Base-by-base conservation (phyloP, 2,888 invertebrate genomes). In the Brachynemurus nebulosus region DNA sequence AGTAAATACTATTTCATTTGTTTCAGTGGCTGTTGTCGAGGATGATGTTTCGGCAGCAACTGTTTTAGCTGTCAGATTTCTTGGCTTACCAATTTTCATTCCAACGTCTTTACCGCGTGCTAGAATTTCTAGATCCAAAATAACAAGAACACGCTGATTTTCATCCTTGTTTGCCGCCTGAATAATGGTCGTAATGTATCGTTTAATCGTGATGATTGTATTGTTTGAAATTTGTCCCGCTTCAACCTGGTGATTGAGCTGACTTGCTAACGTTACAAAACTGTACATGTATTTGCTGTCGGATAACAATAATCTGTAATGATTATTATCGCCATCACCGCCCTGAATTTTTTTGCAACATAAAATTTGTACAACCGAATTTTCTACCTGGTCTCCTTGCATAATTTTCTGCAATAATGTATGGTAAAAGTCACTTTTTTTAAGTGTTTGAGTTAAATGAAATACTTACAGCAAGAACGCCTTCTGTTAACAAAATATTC, bases 191-290 rank as follows among this genome's bases (percentile, higher is more conserved):
- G 86, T 84, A 20, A 90, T 76, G 61, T 82, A 88, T 52, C 80
- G 76, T 48, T 84, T 80, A 45, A 92, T 74, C 55, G 77, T 74
- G 17, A 93, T 77, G 38, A 95, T 78, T 1, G 88, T 77, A 44
- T 73, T 69, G 54, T 74, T 75, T 4, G 76, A 66, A 46, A 86
- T 65, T 41, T 71, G 67, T 11, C 64, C 63, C n/a, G 60, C 55
- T 2, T 59, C 63, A 42, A 77, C 64, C 53, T 68, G 61, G 11
- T 69, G 59, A 59, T 84, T 86, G 8, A 83, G 65, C 57, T 86
- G 84, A 7, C 89, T 86, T 0, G 90, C 90, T 47, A 95, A 67
- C 91, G 96, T 92, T 0, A 91, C 91, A 64, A 86, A 88, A 44
- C 88, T 89, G 58, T 84, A 83, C 3, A 78, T 73, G 61, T 82